These are phyloP conservation scores for Gobiocypris rarus DNA, from an alignment of 2,113 vertebrate species.

Conservation along the genomic window DNA sequence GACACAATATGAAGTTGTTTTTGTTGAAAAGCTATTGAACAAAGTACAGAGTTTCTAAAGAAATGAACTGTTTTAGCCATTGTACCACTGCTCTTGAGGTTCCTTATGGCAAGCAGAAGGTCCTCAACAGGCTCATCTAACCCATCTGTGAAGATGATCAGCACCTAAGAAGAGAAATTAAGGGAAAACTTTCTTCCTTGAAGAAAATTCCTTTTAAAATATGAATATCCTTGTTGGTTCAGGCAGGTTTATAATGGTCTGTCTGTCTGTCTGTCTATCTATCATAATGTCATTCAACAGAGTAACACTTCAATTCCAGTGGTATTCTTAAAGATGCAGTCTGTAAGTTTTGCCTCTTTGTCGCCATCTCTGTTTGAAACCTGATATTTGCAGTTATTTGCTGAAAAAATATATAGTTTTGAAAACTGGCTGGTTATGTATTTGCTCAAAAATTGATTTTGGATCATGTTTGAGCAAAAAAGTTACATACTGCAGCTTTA, in stretches of 20 bases:
- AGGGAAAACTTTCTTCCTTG: neutral
- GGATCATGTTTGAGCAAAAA: too few relatives aligned
- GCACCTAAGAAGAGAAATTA: slow-evolving; percentile 70
- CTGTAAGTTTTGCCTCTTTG: too few relatives aligned
- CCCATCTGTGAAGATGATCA: slow-evolving; percentile 88
- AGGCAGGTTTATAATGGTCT: neutral
- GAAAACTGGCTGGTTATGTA: too few relatives aligned
- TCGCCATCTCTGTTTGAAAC: too few relatives aligned
- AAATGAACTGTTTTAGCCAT: neutral
- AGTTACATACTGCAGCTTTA: too few relatives aligned
- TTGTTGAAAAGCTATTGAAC: neutral
- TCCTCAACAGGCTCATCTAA: slow-evolving; percentile 75
- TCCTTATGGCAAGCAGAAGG: slow-evolving; percentile 70
- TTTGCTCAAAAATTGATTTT: too few relatives aligned
- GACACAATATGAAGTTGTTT: neutral
- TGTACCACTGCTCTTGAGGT: slow-evolving; percentile 75
- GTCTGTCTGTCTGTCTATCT: neutral
- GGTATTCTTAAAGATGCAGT: too few relatives aligned
- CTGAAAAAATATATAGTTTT: too few relatives aligned
- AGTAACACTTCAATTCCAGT: too few relatives aligned
- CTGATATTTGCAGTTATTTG: too few relatives aligned
- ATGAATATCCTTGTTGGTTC: neutral
- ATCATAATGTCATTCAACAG: neutral
- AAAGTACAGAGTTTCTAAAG: neutral
- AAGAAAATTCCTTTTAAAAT: neutral